Conservation (phyloP, 2,113 vertebrate species). For the Turdus rufiventris region DNA sequence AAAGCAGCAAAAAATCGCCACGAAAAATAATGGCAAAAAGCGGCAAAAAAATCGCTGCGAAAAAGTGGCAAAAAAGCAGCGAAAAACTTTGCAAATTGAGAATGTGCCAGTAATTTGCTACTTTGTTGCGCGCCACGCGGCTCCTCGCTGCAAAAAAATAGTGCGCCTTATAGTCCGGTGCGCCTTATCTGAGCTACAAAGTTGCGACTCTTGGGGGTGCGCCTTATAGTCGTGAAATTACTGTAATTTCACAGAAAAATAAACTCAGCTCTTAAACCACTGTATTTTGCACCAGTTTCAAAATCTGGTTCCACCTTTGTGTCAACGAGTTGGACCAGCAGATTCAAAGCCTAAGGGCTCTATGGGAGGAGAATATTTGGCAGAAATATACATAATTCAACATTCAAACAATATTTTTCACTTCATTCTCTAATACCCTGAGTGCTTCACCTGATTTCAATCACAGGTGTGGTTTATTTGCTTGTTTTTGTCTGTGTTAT, state of each 20-base stretch:
- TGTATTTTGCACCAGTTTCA: rapidly evolving
- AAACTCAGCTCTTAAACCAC: neutral
- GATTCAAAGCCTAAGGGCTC: neutral
- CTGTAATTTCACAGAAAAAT: neutral
- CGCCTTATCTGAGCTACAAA: no score
- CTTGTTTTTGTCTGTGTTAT: neutral
- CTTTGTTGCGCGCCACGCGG: no score
- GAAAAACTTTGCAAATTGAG: no score
- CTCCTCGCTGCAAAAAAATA: no score
- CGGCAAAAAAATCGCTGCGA: no score
- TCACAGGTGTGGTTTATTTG: neutral
- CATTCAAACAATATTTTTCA: neutral
- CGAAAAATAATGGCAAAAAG: no score
- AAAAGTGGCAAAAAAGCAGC: no score
- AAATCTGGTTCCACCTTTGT: neutral
- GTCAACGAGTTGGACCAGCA: neutral
- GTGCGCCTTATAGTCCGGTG: no score
- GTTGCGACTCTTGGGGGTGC: no score
- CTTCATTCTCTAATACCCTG: neutral
- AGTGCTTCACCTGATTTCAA: neutral
- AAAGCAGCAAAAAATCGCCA: no score
- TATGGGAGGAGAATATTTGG: neutral
- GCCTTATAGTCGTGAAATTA: no score
- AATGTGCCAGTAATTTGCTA: no score
- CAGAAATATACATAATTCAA: neutral